These are phyloP conservation scores for Alcedo atthis DNA, from an alignment of 2,797 vertebrate species.

Conservation along the genomic window DNA sequence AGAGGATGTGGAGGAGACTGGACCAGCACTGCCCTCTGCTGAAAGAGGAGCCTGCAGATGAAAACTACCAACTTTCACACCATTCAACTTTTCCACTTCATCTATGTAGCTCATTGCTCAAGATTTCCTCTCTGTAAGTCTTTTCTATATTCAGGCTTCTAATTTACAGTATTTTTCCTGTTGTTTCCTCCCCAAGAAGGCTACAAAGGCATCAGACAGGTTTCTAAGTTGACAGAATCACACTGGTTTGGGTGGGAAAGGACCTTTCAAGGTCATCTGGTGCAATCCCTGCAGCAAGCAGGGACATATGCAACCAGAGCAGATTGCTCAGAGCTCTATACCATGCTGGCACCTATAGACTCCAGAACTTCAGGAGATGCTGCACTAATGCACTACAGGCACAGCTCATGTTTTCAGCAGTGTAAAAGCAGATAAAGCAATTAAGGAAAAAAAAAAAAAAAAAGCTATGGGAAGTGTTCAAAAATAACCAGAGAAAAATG, in stretches of 20 bases:
- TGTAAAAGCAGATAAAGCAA: fast-evolving
- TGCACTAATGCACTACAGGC: not conserved
- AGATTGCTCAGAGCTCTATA: not conserved
- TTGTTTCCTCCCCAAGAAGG: not conserved
- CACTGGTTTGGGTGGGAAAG: not conserved
- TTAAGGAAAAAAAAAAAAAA: not conserved
- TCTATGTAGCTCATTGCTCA: fast-evolving
- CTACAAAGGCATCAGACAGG: not conserved
- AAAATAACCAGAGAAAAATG: not conserved
- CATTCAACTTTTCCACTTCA: not conserved
- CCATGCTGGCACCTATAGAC: not conserved
- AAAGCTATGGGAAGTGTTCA: not conserved
- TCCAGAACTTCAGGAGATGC: not conserved
- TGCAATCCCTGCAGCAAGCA: not conserved
- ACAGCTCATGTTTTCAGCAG: not conserved
- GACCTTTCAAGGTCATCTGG: not conserved
- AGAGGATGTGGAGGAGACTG: not conserved
- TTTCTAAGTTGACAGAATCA: not conserved
- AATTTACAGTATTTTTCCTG: not conserved
- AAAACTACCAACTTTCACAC: not conserved
- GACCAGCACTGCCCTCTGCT: slow-evolving; percentile 50
- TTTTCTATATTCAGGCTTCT: not conserved
- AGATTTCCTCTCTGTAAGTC: not conserved
- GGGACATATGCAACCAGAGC: not conserved
- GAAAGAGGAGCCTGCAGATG: not conserved